phyloP scores from a whole-genome alignment of 2,888 invertebrate species.

The Darwinula stevensoni region DNA sequence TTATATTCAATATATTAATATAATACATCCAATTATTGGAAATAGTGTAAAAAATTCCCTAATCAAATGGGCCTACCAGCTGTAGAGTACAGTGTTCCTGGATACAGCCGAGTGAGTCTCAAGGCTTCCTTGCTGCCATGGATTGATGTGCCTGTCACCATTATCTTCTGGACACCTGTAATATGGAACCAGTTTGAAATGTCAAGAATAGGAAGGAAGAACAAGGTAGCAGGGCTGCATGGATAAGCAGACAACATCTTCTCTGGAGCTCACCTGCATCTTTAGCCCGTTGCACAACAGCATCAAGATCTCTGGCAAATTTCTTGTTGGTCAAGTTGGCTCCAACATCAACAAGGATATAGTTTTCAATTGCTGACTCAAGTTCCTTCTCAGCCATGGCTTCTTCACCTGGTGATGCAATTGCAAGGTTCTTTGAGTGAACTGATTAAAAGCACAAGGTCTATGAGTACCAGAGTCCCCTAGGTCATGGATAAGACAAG shows the following conservation, averaged over 20 bases:
- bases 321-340: conserved; percentile 82
- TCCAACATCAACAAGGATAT: conserved; percentile 68
- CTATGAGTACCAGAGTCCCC: too few species aligned
- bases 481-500: too few species aligned
- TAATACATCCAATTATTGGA: conserved; percentile 1
- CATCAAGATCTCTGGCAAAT: conserved; percentile 66
- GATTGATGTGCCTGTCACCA: conserved; percentile 71
- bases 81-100: conserved; percentile 63
- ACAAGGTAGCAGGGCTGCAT: too few species aligned
- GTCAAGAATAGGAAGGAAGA: too few species aligned
- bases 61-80: conserved; percentile 29
- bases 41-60: not conserved
- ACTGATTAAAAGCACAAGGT: too few species aligned
- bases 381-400: too few species aligned
- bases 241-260: too few species aligned
- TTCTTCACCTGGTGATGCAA: too few species aligned
- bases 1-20: not conserved
- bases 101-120: conserved; percentile 58
- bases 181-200: conserved; percentile 9
- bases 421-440: too few species aligned
- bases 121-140: conserved; percentile 68
- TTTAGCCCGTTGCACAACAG: conserved; percentile 65
- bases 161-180: conserved; percentile 65
- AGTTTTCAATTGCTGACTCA: too few species aligned
- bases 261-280: conserved; percentile 37